Base-by-base conservation (phyloP, 2,797 vertebrate genomes). In the Thripadectes ignobilis region DNA sequence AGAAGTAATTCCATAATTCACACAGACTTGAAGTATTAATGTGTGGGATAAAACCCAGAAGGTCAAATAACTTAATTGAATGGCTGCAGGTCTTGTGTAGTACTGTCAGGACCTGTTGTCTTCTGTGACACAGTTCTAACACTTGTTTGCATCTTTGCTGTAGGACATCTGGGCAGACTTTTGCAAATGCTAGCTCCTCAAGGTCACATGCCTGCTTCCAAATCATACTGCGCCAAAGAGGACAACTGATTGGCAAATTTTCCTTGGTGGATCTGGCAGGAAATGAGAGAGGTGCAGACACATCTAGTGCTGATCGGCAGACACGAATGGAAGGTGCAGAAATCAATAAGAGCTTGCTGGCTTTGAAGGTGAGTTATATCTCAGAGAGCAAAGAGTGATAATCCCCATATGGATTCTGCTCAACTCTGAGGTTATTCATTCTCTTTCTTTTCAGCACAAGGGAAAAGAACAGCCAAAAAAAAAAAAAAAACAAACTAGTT, bases 261-360 rank as follows among this genome's bases (percentile, higher is more conserved):
- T 99, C 99, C 23, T 95, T 99, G 96, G 98, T 99, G 30, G 99
- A 99, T 95, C 96, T 99, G 96, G 99, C 99, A 23, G 99, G 99
- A 58, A 99, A 99, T 1, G 99, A 99, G 96, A 98, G 99, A 36
- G 99, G 99, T 30, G 99, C 98, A 0, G 99, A 99, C 48, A 99
- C 99, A 19, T 98, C 98, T 78, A 99, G 98, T 95, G 99, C 98
- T n/a, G 99, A 99, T 96, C 98, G 99, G 80, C 98, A 98, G 97
- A 99, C 99, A 52, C 97, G 99, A 73, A 98, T 99, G 95, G 99
- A 99, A 97, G 99, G 98, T 0, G 98, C 99, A 2, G 99, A 99
- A 97, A 99, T 99, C 97, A 99, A 99, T 96, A 99, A 99, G 93
- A 99, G 99, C 89, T 98, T 99, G 48, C 97, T 99, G 96, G 99